Base-by-base conservation (phyloP, 2,888 invertebrate species). In the Luperina nickerlii region DNA sequence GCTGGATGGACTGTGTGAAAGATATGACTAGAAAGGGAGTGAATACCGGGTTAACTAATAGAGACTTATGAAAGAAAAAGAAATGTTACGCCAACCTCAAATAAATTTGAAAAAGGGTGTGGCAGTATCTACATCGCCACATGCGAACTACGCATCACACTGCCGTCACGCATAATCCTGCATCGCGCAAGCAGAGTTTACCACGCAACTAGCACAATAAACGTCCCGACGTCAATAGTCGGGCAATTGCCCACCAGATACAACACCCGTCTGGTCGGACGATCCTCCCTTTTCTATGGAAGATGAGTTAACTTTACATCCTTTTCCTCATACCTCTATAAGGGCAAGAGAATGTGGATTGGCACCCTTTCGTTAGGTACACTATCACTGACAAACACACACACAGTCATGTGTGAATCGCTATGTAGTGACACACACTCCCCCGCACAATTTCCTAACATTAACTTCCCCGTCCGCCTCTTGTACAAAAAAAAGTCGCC, bases 401-500 rank as follows among this genome's bases (percentile, higher is more conserved):
- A 24, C 68, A 48, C 20, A 65, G 3, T 20, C 38, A 54, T 20
- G 20, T 6, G 51, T 51, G n/a, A 4, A 38, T 71, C 38, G 38
- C 32, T 57, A 62, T 20, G 62, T 20, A 3, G 63, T 66, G 18
- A 63, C 66, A 66, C 70, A 68, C 42, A 68, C 32, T 15, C 32
- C 32, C 15, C 65, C 65, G 6, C 68, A 85, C 74, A 86, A 83
- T 87, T 88, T 85, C 75, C 74, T 51, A 74, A 62, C 84, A 82
- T 76, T 32, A 85, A 88, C 78, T 85, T 83, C 79, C 32, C 68
- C 69, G 38, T 78, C 60, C 78, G 62, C 68, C 71, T 76, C 85
- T 88, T 84, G 73, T 78, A 83, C 73, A 84, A 85, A 88, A 89
- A 88, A 86, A 82, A 74, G 73, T 75, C 76, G 24, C 66, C 63